Evolutionary conservation across 2,888 invertebrate species (phyloP).

Genomic region (Parnassius glacialis): DNA sequence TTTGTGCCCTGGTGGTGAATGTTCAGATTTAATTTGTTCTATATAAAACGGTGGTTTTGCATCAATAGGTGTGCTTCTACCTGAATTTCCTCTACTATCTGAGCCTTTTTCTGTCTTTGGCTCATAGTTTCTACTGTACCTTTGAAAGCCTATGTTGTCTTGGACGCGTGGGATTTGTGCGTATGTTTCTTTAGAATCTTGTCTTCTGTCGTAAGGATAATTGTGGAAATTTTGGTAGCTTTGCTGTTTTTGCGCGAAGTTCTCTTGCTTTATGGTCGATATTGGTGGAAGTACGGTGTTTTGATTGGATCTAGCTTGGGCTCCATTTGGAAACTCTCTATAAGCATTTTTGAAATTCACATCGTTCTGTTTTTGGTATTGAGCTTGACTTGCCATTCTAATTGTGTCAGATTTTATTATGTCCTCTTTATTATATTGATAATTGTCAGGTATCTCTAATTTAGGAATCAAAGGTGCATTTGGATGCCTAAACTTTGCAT

Average conservation of each 20-base stretch:
- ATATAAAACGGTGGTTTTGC: slow-evolving; percentile 72
- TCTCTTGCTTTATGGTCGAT: slow-evolving; percentile 76
- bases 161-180: slow-evolving; percentile 55
- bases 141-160: slow-evolving; percentile 69
- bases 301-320: slow-evolving; percentile 48
- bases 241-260: slow-evolving; percentile 61
- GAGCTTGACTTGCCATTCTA: slow-evolving; percentile 45
- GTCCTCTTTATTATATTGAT: slow-evolving; percentile 68
- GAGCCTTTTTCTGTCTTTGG: slow-evolving; percentile 48
- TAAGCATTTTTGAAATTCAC: slow-evolving; percentile 47
- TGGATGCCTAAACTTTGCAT: slow-evolving; percentile 68
- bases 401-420: slow-evolving; percentile 57
- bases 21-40: slow-evolving; percentile 77
- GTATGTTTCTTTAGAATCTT: slow-evolving; percentile 49
- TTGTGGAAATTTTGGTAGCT: slow-evolving; percentile 62
- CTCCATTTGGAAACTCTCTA: slow-evolving; percentile 60
- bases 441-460: slow-evolving; percentile 69
- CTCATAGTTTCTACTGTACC: slow-evolving; percentile 60
- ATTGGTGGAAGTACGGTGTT: slow-evolving; percentile 70
- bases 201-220: slow-evolving; percentile 56
- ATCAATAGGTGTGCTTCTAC: slow-evolving; percentile 43
- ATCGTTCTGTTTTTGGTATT: slow-evolving; percentile 47
- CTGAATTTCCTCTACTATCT: slow-evolving; percentile 43
- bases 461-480: slow-evolving; percentile 72
- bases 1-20: slow-evolving; percentile 77